Percentiles rank a stretch among this genome's conserved stretches.
These are phyloP conservation scores for Umimayanthus chanpuru DNA, from an alignment of 92 coral and sea anemone genomes.

Conservation along the genomic window DNA sequence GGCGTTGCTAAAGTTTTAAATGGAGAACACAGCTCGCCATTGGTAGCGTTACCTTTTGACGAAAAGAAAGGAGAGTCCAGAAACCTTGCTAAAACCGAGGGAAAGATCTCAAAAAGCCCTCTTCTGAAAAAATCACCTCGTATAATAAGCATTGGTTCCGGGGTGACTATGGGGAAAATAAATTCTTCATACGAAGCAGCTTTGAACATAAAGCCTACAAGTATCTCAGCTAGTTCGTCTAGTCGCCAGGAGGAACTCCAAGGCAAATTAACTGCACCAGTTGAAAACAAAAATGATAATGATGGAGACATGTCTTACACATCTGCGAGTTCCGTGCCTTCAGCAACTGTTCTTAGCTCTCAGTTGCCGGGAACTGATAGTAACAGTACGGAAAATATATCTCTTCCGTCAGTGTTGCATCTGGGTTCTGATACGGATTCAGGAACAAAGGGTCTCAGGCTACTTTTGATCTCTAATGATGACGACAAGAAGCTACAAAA, in stretches of 20 bases:
- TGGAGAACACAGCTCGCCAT: background rate
- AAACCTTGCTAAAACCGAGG: background rate
- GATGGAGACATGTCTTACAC: background rate
- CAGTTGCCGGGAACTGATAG: background rate
- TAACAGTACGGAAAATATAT: constrained; percentile 16
- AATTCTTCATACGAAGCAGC: constrained; percentile 32
- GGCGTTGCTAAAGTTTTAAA: background rate
- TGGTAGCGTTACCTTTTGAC: background rate
- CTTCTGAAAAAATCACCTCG: background rate
- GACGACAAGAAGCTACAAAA: constrained; percentile 14
- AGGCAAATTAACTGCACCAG: constrained; percentile 3
- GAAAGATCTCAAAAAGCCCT: background rate
- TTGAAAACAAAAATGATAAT: background rate
- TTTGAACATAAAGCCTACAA: background rate
- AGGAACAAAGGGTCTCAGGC: constrained; percentile 24
- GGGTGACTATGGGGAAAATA: constrained; percentile 35
- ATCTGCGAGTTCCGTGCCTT: background rate
- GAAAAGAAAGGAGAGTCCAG: constrained; percentile 21
- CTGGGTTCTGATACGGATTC: constrained; percentile 18
- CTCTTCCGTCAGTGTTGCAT: constrained; percentile 14
- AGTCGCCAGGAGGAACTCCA: constrained; percentile 11
- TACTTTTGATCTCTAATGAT: constrained; percentile 25
- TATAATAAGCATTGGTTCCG: background rate
- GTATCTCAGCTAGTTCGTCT: background rate
- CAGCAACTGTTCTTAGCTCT: background rate